These are phyloP conservation scores for Ophthalmolycus amberensis DNA, from an alignment of 2,113 vertebrate species.

Conservation along the genomic window DNA sequence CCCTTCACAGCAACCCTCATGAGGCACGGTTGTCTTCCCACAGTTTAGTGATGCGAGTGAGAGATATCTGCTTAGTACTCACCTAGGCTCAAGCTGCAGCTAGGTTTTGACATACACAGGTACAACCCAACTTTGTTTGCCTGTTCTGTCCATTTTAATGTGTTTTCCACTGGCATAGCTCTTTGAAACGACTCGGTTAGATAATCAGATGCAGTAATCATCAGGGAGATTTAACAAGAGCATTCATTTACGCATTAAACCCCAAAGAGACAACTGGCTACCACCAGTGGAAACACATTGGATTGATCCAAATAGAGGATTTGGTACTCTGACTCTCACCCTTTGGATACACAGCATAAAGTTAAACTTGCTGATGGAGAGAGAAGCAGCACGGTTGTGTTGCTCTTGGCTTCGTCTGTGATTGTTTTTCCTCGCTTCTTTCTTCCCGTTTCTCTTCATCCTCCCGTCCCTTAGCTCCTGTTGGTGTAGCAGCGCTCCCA, in stretches of 20 bases:
- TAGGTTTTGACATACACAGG: constrained; percentile 30
- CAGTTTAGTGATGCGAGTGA: constrained; percentile 71
- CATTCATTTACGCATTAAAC: constrained; percentile 27
- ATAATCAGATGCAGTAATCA: neutral
- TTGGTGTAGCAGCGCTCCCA: constrained; percentile 62
- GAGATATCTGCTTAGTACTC: constrained; percentile 59
- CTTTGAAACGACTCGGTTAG: neutral
- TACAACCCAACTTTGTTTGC: constrained; percentile 5
- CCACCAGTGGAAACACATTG: constrained; percentile 38
- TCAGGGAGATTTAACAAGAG: constrained; percentile 11
- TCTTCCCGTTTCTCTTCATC: constrained; percentile 70
- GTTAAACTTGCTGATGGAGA: constrained; percentile 80
- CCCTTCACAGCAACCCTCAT: constrained; percentile 63
- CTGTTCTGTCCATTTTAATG: neutral
- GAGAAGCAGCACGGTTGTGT: constrained; percentile 68
- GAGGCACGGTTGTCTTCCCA: constrained; percentile 69
- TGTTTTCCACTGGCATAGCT: constrained; percentile 5
- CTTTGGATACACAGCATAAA: constrained; percentile 61
- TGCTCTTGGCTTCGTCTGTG: constrained; percentile 70
- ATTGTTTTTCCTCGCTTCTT: constrained; percentile 60
- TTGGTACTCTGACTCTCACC: constrained; percentile 39
- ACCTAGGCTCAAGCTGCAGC: constrained; percentile 43
- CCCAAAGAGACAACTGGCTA: constrained; percentile 13
- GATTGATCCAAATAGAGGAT: constrained; percentile 49
- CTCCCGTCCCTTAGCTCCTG: constrained; percentile 59